phyloP scores from a whole-genome alignment of 2,113 vertebrate genomes.

The Phycodurus eques region DNA sequence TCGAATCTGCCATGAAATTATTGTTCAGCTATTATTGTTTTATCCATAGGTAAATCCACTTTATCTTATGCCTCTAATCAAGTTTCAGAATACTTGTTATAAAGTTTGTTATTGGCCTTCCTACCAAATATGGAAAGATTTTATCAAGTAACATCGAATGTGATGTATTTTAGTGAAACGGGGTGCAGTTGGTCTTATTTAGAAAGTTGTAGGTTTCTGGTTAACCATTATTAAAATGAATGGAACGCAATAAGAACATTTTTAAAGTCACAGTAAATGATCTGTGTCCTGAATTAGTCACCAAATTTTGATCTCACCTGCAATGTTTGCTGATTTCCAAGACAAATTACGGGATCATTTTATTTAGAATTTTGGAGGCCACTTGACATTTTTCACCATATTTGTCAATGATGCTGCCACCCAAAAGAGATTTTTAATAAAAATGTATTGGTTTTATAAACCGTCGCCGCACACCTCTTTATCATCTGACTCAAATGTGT shows the following conservation, averaged over 20 bases:
- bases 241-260: neutral
- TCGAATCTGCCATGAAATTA: neutral
- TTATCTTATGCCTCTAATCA: neutral
- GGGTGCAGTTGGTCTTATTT: neutral
- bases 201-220: neutral
- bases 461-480: neutral
- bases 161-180: slow-evolving; percentile 2
- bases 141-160: slow-evolving; percentile 17
- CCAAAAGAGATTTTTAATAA: neutral
- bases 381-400: neutral
- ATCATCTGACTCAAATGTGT: neutral
- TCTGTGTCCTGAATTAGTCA: neutral
- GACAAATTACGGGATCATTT: neutral
- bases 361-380: neutral
- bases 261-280: neutral
- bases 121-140: neutral
- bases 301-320: neutral
- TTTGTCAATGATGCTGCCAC: neutral
- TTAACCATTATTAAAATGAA: neutral
- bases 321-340: neutral
- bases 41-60: neutral
- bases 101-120: neutral
- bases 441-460: neutral
- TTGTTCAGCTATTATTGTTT: neutral
- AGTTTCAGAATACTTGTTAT: neutral